A percentile compares a stretch with the other conserved stretches of the same genome.
phyloP scores from a whole-genome alignment of 1,140 invertebrate species.

The Delia radicum region DNA sequence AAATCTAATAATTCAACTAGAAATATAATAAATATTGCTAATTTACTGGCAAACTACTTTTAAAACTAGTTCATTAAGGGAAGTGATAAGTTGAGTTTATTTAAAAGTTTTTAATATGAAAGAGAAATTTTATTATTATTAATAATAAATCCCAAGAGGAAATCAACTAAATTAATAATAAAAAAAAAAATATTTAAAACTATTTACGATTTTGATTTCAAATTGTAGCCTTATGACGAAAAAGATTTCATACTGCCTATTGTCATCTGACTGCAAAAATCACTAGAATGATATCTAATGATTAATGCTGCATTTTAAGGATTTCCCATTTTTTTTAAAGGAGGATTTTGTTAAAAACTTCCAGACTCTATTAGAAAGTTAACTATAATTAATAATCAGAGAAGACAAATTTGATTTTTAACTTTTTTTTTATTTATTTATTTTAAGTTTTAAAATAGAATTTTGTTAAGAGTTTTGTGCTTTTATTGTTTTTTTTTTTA shows the following conservation, averaged over 20 bases:
- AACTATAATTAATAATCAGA: too few species aligned
- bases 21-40: not conserved
- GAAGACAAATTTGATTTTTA: too few species aligned
- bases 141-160: not conserved
- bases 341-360: too few species aligned
- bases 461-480: too few species aligned
- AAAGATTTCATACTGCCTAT: slow-evolving; percentile 21
- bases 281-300: slow-evolving; percentile 13
- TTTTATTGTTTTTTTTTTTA: too few species aligned
- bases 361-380: too few species aligned
- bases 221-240: slow-evolving; percentile 21
- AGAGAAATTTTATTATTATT: not conserved
- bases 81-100: slow-evolving; percentile 4
- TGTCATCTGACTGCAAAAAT: slow-evolving; percentile 23
- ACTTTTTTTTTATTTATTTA: too few species aligned
- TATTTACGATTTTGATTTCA: not conserved
- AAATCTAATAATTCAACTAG: too few species aligned
- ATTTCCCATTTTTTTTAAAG: too few species aligned
- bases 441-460: too few species aligned
- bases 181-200: not conserved
- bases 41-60: not conserved
- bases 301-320: too few species aligned
- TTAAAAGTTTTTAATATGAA: not conserved
- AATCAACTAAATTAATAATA: not conserved
- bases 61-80: slow-evolving; percentile 2